Conservation (phyloP, 2,888 invertebrate genomes). For the Acronicta alni region DNA sequence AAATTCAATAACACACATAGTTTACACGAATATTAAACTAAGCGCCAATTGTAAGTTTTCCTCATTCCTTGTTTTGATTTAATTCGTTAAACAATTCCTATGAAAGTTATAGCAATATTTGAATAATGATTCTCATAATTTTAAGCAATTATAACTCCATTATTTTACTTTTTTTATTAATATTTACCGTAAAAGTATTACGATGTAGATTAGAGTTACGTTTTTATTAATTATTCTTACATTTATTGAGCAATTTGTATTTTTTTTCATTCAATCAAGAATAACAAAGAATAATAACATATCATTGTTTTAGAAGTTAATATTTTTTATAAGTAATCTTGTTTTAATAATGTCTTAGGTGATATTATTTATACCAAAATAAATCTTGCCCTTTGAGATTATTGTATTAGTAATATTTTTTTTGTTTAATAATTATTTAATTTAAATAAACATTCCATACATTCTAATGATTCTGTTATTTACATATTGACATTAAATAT, state of each 20-base stretch:
- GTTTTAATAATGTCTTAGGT: slow-evolving; percentile 35
- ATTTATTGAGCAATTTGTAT: slow-evolving; percentile 50
- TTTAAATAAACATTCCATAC: slow-evolving; percentile 47
- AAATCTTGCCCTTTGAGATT: slow-evolving; percentile 62
- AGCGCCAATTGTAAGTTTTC: slow-evolving; percentile 15
- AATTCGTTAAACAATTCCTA: slow-evolving; percentile 15
- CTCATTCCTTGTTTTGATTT: slow-evolving; percentile 30
- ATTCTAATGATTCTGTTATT: slow-evolving; percentile 21
- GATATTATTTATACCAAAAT: slow-evolving; percentile 55
- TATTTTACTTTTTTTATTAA: slow-evolving; percentile 37
- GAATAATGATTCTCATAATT: slow-evolving; percentile 48
- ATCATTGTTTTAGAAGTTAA: slow-evolving; percentile 71
- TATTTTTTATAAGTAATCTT: slow-evolving; percentile 31
- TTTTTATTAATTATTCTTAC: slow-evolving; percentile 28
- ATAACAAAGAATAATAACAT: slow-evolving; percentile 84
- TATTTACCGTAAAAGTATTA: slow-evolving; percentile 80
- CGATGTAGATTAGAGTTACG: slow-evolving; percentile 68
- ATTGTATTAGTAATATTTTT: slow-evolving; percentile 36
- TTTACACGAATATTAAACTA: no score
- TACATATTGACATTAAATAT: slow-evolving; percentile 9
- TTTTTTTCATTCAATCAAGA: slow-evolving; percentile 72
- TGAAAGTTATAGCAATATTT: slow-evolving; percentile 39
- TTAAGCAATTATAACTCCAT: slow-evolving; percentile 16
- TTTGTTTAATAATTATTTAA: slow-evolving; percentile 18
- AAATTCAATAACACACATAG: no score